Base-by-base conservation (phyloP, 2,888 invertebrate species). In the Elgonia sp. region DNA sequence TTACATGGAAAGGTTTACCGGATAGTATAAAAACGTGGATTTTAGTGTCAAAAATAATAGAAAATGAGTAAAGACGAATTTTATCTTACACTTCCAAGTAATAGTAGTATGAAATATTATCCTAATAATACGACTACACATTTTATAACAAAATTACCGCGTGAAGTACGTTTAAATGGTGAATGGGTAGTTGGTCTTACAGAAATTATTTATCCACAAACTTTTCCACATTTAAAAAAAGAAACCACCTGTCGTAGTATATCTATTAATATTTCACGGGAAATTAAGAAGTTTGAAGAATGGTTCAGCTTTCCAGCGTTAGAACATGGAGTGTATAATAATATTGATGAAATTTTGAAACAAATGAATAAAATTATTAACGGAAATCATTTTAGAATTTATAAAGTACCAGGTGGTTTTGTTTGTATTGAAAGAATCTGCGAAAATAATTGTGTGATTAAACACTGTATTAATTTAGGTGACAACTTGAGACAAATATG, bases 61-160 rank as follows among this genome's bases (percentile, higher is more conserved):
- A 57, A 20, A 3, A 73, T 63, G 65, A 21, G 57, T 55, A 77
- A 55, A 40, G 42, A 42, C 16, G 65, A 77, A 20, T 77, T 77
- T 77, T 77, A 77, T 21, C 65, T 77, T 21, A 77, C 65, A 16
- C 39, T 77, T 37, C 65, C 77, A 20, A 39, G 39, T 40, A 77
- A 77, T 20, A 67, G 65, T 77, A 39, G 39, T 40, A 77, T 77
- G 65, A 67, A 77, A 53, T 77, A 20, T 55, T 77, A 53, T 40
- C 77, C 65, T 40, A 8, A 77, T 16, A 77, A 77, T 65, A 77
- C n/a, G 16, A 77, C 77, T 37, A 65, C 77, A 20, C 9, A 55
- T 55, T 55, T n/a, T 55, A 55, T 55, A 12, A 55, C 55, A 16
- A 20, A n/a, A 57, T 67, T 79, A 53, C 63, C 65, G 1, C 76